A percentile compares a stretch with the other conserved stretches of the same genome.
These are phyloP conservation scores for Electrophaes corylata DNA, from an alignment of 2,888 invertebrate genomes.

Conservation along the genomic window DNA sequence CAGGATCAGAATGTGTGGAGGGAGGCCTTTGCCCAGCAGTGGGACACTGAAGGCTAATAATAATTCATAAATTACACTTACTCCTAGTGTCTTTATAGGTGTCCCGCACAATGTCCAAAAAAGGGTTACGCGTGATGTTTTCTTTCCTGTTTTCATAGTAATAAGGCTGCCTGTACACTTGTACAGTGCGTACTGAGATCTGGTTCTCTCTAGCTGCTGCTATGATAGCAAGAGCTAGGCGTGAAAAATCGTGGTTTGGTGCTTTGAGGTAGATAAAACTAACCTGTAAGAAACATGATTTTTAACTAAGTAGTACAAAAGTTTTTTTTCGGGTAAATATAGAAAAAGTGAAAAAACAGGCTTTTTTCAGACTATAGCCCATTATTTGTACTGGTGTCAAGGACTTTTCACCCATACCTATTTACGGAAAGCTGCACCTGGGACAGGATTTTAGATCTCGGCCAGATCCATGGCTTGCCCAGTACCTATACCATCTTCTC, in stretches of 20 bases:
- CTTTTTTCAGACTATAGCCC: too few species aligned
- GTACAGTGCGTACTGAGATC: constrained; percentile 86
- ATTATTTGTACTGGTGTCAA: too few species aligned
- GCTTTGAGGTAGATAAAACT: constrained; percentile 93
- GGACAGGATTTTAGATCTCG: too few species aligned
- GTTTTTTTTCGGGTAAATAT: too few species aligned
- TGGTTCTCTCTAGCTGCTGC: constrained; percentile 88
- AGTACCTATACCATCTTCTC: too few species aligned
- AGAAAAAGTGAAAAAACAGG: too few species aligned
- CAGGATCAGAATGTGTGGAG: too few species aligned
- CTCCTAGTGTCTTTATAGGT: constrained; percentile 95
- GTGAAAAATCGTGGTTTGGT: constrained; percentile 89
- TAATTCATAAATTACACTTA: constrained; percentile 74
- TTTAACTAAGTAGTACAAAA: neutral
- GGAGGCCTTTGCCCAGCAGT: too few species aligned
- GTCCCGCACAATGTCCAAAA: constrained; percentile 91
- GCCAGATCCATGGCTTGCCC: too few species aligned
- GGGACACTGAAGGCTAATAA: too few species aligned
- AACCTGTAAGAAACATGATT: constrained; percentile 79
- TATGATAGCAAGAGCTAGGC: constrained; percentile 91
- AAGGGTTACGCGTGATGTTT: constrained; percentile 93
- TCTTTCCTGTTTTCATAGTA: constrained; percentile 87
- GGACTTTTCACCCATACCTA: too few species aligned
- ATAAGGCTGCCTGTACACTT: constrained; percentile 79
- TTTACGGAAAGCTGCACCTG: too few species aligned